A percentile compares a stretch with the other conserved stretches of the same genome.
phyloP scores from a whole-genome alignment of 2,797 vertebrate genomes.

The Gephyroberyx darwinii region DNA sequence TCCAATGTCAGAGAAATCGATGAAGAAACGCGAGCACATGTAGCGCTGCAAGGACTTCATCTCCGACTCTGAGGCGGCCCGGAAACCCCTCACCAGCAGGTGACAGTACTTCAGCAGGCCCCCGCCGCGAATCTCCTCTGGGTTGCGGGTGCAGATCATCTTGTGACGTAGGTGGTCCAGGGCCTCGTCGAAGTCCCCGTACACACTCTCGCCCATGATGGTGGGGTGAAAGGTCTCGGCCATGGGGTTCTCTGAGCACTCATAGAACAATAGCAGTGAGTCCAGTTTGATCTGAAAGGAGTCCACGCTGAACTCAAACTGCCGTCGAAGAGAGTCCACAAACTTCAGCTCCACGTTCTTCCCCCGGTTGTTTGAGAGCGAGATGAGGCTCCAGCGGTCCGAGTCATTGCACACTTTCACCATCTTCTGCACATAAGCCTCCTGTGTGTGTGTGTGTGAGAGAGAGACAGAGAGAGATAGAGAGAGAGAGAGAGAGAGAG shows the following conservation, averaged over 20 bases:
- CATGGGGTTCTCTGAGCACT: constrained; percentile 98
- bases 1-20: constrained; percentile 97
- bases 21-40: constrained; percentile 99
- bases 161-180: constrained; percentile 96
- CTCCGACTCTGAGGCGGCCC: constrained; percentile 90
- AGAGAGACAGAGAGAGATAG: background rate
- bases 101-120: constrained; percentile 99
- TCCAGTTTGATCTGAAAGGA: constrained; percentile 99
- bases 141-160: constrained; percentile 96
- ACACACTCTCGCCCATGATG: constrained; percentile 96
- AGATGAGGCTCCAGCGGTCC: constrained; percentile 99
- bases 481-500: background rate
- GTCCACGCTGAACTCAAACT: constrained; percentile 99
- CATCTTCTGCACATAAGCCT: constrained; percentile 99
- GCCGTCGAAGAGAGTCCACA: constrained; percentile 95
- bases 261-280: constrained; percentile 97
- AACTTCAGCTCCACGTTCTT: constrained; percentile 99
- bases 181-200: constrained; percentile 93
- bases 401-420: constrained; percentile 99
- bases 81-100: constrained; percentile 95
- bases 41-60: constrained; percentile 99
- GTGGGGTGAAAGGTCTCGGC: constrained; percentile 97
- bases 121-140: constrained; percentile 96
- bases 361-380: constrained; percentile 97
- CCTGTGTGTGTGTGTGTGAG: constrained; percentile 68